Conservation (phyloP, 1,140 invertebrate genomes). For the Periplaneta americana region DNA sequence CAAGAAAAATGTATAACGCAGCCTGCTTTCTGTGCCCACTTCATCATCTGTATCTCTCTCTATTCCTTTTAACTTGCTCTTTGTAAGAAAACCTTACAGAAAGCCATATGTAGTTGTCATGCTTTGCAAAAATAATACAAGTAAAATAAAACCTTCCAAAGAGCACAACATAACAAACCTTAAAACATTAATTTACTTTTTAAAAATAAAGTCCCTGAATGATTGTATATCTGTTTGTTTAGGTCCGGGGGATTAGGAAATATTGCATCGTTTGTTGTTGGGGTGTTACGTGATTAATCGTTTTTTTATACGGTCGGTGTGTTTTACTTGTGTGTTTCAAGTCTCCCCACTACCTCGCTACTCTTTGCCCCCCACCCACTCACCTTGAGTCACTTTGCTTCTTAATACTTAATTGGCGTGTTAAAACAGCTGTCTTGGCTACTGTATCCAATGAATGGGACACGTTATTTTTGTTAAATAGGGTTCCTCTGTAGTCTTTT, state of each 20-base stretch:
- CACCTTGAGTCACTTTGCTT: neutral
- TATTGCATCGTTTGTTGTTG: neutral
- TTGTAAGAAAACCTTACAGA: neutral
- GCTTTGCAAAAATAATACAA: neutral
- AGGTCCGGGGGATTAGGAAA: neutral
- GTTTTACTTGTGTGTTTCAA: neutral
- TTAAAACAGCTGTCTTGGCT: neutral
- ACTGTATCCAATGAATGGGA: neutral
- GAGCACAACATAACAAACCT: neutral
- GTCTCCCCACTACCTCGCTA: neutral
- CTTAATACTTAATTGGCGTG: neutral
- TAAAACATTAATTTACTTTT: neutral
- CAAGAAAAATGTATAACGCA: neutral
- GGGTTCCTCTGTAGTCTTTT: neutral
- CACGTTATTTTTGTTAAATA: neutral
- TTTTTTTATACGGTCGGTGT: neutral
- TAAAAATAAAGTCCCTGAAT: neutral
- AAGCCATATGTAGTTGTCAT: neutral
- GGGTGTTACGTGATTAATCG: neutral
- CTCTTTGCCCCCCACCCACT: neutral
- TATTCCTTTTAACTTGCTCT: neutral
- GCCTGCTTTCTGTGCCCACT: neutral
- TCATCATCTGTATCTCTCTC: neutral
- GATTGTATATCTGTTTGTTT: neutral
- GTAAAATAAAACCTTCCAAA: neutral